Conservation (phyloP, 1,140 invertebrate species). For the Theocolax elegans region DNA sequence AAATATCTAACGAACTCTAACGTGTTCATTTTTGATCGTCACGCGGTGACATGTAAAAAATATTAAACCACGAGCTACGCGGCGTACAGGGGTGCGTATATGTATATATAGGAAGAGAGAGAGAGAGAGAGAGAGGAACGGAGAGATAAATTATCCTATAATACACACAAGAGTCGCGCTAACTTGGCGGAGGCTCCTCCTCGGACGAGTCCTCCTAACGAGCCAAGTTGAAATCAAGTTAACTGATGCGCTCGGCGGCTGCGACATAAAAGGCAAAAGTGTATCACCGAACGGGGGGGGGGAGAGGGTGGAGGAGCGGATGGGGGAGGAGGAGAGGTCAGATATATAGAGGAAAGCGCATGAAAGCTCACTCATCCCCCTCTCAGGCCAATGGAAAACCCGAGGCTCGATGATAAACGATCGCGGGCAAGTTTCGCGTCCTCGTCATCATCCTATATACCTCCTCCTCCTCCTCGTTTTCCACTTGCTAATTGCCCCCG, state of each 20-base stretch:
- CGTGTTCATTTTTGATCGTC: too few relatives aligned
- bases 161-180: background rate
- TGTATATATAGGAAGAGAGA: too few relatives aligned
- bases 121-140: background rate
- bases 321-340: too few relatives aligned
- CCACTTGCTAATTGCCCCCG: conserved; percentile 26
- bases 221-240: conserved; percentile 41
- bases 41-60: too few relatives aligned
- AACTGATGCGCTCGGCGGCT: background rate
- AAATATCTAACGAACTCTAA: too few relatives aligned
- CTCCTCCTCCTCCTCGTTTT: background rate
- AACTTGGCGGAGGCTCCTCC: background rate
- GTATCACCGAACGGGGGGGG: too few relatives aligned
- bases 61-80: too few relatives aligned
- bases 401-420: conserved; percentile 29
- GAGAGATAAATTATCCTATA: conserved; percentile 16
- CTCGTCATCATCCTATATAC: background rate
- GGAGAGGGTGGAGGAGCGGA: too few relatives aligned
- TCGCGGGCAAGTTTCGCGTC: conserved; percentile 7
- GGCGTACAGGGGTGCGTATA: too few relatives aligned
- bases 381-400: background rate
- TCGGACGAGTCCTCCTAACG: conserved; percentile 11
- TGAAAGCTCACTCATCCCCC: background rate
- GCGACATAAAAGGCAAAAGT: conserved; percentile 28
- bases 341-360: too few relatives aligned